Evolutionary conservation across 2,797 vertebrate species (phyloP).

Genomic region (Podarcis lilfordi): DNA sequence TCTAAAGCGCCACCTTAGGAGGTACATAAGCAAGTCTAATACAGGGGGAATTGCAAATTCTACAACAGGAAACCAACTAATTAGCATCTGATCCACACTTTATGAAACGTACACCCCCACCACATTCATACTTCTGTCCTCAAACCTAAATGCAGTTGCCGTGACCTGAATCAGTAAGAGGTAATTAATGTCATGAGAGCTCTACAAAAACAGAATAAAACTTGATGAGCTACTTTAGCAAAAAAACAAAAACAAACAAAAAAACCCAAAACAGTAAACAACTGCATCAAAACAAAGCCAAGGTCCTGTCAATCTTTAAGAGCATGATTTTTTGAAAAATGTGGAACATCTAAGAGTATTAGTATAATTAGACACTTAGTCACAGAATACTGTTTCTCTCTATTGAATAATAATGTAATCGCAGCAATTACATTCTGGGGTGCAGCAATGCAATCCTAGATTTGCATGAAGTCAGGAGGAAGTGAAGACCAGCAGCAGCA

Average conservation of each 20-base stretch:
- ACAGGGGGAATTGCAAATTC: conserved; percentile 2
- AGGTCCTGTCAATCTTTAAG: conserved; percentile 49
- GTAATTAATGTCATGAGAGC: conserved; percentile 67
- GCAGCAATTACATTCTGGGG: too few species aligned
- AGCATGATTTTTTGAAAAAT: conserved; percentile 45
- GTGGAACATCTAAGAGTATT: conserved; percentile 47
- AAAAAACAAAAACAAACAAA: background rate
- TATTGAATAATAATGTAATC: too few species aligned
- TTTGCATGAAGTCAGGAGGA: too few species aligned
- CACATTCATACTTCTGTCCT: conserved; percentile 39
- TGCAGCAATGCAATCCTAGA: too few species aligned
- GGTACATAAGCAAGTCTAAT: background rate
- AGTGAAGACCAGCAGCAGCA: too few species aligned
- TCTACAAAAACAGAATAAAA: conserved; percentile 61
- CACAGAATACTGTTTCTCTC: conserved; percentile 13
- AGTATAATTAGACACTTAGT: conserved; percentile 43
- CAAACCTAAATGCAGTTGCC: conserved; percentile 56
- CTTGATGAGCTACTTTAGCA: conserved; percentile 56
- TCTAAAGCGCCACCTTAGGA: background rate
- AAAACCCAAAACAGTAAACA: conserved; percentile 44
- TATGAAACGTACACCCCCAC: background rate
- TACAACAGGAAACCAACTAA: background rate
- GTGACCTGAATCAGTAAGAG: conserved; percentile 64
- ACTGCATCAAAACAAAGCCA: conserved; percentile 66
- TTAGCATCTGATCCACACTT: background rate